Conservation (phyloP, 1,140 invertebrate genomes). For the Bombus pascuorum region DNA sequence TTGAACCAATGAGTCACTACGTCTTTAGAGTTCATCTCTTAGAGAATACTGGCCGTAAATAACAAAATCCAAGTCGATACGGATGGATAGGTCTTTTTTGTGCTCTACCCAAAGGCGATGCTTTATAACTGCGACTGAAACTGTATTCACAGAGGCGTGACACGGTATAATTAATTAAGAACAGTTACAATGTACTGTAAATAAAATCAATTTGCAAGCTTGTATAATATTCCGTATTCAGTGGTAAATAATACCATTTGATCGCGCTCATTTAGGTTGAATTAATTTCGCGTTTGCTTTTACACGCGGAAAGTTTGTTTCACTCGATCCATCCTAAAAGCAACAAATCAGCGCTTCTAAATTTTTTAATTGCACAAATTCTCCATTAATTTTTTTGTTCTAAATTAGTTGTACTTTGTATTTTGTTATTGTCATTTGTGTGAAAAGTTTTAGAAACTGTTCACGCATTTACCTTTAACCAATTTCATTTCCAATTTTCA, state of each 20-base stretch:
- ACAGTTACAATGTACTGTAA: background rate
- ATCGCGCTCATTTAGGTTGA: background rate
- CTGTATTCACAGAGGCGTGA: background rate
- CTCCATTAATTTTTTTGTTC: too few species aligned
- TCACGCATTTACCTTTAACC: background rate
- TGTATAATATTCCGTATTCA: background rate
- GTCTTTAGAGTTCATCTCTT: background rate
- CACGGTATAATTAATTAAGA: background rate
- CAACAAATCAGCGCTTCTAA: background rate
- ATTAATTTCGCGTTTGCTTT: background rate
- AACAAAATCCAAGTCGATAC: slow-evolving; percentile 2
- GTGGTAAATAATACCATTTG: background rate
- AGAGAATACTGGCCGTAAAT: background rate
- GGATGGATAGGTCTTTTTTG: background rate
- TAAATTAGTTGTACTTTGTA: too few species aligned
- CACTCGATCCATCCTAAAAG: background rate
- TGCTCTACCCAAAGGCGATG: background rate
- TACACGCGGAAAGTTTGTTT: too few species aligned
- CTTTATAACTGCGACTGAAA: background rate
- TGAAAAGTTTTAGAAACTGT: too few species aligned
- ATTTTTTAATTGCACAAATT: background rate
- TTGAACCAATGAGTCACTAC: slow-evolving; percentile 5
- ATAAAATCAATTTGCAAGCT: background rate
- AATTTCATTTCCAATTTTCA: background rate
- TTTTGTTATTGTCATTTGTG: too few species aligned